These are phyloP conservation scores for Puntigrus tetrazona DNA, from an alignment of 2,113 vertebrate species.

Conservation along the genomic window DNA sequence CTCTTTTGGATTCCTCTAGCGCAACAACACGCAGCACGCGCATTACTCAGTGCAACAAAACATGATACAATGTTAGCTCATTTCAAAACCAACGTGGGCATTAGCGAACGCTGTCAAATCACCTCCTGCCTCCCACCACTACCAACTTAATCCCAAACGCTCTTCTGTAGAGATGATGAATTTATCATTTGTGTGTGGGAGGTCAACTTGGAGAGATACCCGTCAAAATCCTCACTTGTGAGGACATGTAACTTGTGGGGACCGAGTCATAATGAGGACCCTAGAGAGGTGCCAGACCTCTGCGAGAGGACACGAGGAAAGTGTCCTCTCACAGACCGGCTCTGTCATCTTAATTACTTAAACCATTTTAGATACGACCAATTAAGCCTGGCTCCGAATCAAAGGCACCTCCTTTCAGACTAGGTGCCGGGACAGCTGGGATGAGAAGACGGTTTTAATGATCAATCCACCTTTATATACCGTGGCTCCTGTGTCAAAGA, in stretches of 20 bases:
- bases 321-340: constrained; percentile 30
- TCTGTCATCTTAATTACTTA: constrained; percentile 61
- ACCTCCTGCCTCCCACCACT: constrained; percentile 44
- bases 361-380: constrained; percentile 59
- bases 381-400: constrained; percentile 56
- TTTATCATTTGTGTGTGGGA: constrained; percentile 41
- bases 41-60: constrained; percentile 35
- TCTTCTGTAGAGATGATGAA: constrained; percentile 12
- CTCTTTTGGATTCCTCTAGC: background rate
- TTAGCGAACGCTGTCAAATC: constrained; percentile 41
- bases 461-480: constrained; percentile 58
- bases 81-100: constrained; percentile 37
- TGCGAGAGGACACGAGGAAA: constrained; percentile 35
- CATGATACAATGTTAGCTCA: constrained; percentile 40
- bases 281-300: constrained; percentile 44
- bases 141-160: constrained; percentile 39
- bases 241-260: constrained; percentile 23
- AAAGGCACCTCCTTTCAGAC: constrained; percentile 44
- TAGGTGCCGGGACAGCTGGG: constrained; percentile 44
- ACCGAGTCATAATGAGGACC: constrained; percentile 43
- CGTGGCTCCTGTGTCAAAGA: constrained; percentile 25
- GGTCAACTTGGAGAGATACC: constrained; percentile 36
- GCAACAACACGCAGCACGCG: background rate
- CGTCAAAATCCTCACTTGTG: constrained; percentile 33
- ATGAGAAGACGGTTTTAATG: constrained; percentile 53